A percentile compares a stretch with the other conserved stretches of the same genome.
phyloP scores from a whole-genome alignment of 2,113 vertebrate genomes.

The Pterocles burchelli region DNA sequence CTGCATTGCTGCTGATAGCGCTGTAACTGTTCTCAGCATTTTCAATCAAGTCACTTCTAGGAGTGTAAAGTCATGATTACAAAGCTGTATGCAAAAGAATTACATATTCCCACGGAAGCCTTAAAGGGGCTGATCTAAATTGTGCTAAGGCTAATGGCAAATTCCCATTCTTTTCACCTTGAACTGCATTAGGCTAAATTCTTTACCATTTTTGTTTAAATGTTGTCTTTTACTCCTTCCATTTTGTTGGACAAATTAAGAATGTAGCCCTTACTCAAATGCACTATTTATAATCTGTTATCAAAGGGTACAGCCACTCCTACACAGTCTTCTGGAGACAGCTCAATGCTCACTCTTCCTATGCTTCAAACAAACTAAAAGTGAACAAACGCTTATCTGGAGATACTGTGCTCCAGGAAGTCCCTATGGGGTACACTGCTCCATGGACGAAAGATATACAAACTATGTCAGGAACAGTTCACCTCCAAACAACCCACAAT shows the following conservation, averaged over 20 bases:
- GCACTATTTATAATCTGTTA: neutral
- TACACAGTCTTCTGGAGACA: neutral
- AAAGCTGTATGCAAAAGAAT: neutral
- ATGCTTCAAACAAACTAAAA: neutral
- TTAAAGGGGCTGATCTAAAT: neutral
- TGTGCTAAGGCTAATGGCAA: neutral
- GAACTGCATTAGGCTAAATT: neutral
- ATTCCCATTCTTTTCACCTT: neutral
- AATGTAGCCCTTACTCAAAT: neutral
- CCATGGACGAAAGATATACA: rapidly evolving
- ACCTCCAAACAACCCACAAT: neutral
- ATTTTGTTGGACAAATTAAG: neutral
- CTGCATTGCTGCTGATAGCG: neutral
- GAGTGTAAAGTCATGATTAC: neutral
- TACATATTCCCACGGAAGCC: neutral
- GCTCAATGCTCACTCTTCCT: neutral
- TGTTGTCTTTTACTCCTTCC: neutral
- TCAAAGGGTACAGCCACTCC: neutral
- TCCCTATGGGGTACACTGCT: neutral
- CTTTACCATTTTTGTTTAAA: neutral
- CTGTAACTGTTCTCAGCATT: neutral
- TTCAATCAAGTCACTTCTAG: neutral
- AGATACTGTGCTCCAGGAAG: neutral
- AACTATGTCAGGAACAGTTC: neutral
- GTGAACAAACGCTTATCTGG: neutral